phyloP scores from a whole-genome alignment of 2,888 invertebrate genomes.

The Pandemis corylana region DNA sequence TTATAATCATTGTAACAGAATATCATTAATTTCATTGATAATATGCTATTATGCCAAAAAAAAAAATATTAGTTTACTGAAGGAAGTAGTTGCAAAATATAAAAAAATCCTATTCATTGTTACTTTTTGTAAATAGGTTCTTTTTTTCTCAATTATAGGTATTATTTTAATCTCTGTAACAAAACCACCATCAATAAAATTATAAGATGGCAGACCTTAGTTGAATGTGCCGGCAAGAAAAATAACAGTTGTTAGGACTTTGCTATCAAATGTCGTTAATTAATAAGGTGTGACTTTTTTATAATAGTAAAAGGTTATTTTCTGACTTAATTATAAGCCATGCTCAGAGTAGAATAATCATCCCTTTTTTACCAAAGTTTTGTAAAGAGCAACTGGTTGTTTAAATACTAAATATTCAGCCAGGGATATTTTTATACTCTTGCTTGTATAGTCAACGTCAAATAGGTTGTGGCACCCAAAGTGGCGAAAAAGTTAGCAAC shows the following conservation, averaged over 20 bases:
- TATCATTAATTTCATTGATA: not conserved
- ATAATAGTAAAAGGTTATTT: not conserved
- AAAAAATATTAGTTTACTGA: not conserved
- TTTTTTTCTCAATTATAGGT: too few species aligned
- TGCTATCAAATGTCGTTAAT: not conserved
- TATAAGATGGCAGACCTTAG: not conserved
- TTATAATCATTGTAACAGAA: not conserved
- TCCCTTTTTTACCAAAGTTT: conserved; percentile 1
- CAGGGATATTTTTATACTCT: conserved; percentile 7
- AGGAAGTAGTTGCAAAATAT: not conserved
- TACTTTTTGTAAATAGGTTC: not conserved
- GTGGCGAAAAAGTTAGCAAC: too few species aligned
- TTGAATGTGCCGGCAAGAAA: not conserved
- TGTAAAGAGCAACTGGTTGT: conserved; percentile 1
- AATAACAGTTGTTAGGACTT: not conserved
- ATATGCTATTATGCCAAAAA: not conserved
- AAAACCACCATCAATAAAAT: not conserved
- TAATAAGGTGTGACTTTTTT: not conserved
- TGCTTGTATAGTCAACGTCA: not conserved
- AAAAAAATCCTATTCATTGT: not conserved
- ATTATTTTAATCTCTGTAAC: not conserved
- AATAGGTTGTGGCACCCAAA: too few species aligned
- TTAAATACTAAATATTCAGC: not conserved
- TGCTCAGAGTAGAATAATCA: not conserved
- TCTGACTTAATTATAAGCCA: not conserved